Evolutionary conservation across 2,113 vertebrate species (phyloP).

Genomic region (Trematomus loennbergii): DNA sequence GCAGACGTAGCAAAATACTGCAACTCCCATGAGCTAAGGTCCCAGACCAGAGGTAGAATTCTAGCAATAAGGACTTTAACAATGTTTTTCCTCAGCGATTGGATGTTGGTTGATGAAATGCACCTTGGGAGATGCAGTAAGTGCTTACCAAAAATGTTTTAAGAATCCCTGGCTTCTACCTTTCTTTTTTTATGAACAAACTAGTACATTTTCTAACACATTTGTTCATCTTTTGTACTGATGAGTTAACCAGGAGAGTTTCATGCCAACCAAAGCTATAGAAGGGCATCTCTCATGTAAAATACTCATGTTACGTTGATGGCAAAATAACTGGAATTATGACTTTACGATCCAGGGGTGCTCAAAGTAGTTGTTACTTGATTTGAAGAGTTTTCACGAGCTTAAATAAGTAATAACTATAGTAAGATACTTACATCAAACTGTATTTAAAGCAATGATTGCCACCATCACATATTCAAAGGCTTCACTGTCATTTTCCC

Average conservation of each 20-base stretch:
- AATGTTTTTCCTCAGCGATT: background rate
- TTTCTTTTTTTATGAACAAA: too few relatives aligned
- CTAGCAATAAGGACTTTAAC: background rate
- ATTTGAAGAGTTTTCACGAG: background rate
- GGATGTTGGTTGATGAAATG: background rate
- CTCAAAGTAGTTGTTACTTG: background rate
- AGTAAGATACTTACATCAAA: background rate
- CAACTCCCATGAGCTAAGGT: background rate
- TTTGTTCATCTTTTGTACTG: background rate
- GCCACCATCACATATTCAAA: background rate
- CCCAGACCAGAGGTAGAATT: background rate
- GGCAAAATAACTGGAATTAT: background rate
- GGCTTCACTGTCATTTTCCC: background rate
- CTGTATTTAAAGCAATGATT: background rate
- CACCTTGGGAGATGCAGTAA: background rate
- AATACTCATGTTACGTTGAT: background rate
- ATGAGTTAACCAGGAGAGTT: background rate
- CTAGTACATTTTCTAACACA: background rate
- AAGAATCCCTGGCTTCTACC: too few relatives aligned
- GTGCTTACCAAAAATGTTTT: too few relatives aligned
- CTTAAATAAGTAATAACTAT: background rate
- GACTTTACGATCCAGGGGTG: background rate
- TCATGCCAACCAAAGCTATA: background rate
- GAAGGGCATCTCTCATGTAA: background rate
- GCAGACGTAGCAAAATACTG: background rate